phyloP scores from a whole-genome alignment of 1,140 invertebrate genomes.

The Nomia melanderi region DNA sequence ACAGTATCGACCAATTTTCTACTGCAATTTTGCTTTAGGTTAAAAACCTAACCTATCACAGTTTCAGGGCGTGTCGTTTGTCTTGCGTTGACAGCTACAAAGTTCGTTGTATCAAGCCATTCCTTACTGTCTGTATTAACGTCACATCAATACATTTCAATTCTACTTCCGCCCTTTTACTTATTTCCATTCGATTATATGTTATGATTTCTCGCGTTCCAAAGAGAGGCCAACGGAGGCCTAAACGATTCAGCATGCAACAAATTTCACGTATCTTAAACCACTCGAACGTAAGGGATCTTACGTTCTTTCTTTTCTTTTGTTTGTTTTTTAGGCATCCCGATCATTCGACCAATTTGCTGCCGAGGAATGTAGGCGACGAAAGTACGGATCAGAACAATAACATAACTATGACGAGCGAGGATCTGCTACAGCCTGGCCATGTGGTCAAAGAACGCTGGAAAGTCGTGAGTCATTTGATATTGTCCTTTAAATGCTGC shows the following conservation, averaged over 20 bases:
- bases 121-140: not conserved
- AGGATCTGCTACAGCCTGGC: constrained; percentile 96
- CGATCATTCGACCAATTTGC: constrained; percentile 72
- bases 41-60: constrained; percentile 51
- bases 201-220: constrained; percentile 10
- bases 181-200: not conserved
- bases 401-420: constrained; percentile 94
- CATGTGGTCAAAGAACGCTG: constrained; percentile 98
- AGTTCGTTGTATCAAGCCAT: not conserved
- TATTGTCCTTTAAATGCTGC: constrained; percentile 27
- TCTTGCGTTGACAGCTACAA: constrained; percentile 31
- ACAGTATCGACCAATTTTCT: constrained; percentile 74
- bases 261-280: not conserved
- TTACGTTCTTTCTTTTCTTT: no score
- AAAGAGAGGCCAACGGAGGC: not conserved
- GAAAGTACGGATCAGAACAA: constrained; percentile 87
- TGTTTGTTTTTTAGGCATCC: constrained; percentile 73
- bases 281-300: constrained; percentile 36
- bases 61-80: constrained; percentile 50
- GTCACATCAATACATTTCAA: not conserved
- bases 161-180: not conserved
- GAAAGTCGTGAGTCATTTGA: constrained; percentile 90
- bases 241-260: constrained; percentile 11
- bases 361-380: constrained; percentile 82
- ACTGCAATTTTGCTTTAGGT: constrained; percentile 45